Evolutionary conservation across 2,888 invertebrate species (phyloP).

Genomic region (Taenaris catops): DNA sequence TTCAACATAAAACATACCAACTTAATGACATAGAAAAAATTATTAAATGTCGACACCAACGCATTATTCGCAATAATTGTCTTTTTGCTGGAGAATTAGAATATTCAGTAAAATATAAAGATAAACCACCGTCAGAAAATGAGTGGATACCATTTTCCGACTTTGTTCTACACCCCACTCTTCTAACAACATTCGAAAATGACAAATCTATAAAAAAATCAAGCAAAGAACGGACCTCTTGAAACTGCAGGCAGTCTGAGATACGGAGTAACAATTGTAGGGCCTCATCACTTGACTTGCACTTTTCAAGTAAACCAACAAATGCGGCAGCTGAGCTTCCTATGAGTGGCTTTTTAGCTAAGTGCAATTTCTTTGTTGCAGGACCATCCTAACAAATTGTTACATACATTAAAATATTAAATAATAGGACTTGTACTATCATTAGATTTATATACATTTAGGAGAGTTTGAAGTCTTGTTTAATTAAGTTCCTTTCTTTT

Average conservation of each 20-base stretch:
- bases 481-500: too few species aligned
- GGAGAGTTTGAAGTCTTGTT: too few species aligned
- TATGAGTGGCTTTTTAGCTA: constrained; percentile 83
- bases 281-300: constrained; percentile 86
- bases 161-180: constrained; percentile 82
- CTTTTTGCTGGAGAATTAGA: too few species aligned
- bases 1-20: too few species aligned
- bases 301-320: constrained; percentile 85
- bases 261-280: constrained; percentile 84
- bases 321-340: constrained; percentile 84
- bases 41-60: too few species aligned
- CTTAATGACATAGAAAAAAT: too few species aligned
- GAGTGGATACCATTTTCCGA: constrained; percentile 86
- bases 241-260: constrained; percentile 85
- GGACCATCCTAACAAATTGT: constrained; percentile 79
- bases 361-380: constrained; percentile 82
- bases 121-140: constrained; percentile 88
- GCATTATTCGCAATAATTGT: too few species aligned
- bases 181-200: too few species aligned
- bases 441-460: background rate
- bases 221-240: too few species aligned
- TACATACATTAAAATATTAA: too few species aligned
- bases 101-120: too few species aligned
- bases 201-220: too few species aligned
- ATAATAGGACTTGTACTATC: background rate